Percentiles rank a stretch among this genome's conserved stretches.
phyloP scores from a whole-genome alignment of 2,888 invertebrate genomes.

The Drosophila histrio region DNA sequence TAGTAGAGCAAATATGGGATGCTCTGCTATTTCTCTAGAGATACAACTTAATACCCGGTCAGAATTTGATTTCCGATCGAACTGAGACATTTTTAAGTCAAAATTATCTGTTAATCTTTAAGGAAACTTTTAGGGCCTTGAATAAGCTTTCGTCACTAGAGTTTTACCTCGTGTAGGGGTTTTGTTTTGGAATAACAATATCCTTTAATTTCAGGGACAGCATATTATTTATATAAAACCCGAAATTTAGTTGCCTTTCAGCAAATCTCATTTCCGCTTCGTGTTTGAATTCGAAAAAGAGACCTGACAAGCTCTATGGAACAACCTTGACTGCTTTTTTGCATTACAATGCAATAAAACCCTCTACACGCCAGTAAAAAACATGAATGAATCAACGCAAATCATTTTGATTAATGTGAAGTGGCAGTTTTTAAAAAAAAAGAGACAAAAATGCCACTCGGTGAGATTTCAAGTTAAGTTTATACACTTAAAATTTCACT shows the following conservation, averaged over 20 bases:
- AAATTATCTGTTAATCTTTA: background rate
- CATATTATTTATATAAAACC: background rate
- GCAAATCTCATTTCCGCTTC: background rate
- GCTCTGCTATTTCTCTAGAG: background rate
- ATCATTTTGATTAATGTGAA: constrained; percentile 36
- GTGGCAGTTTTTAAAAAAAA: background rate
- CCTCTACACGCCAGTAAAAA: background rate
- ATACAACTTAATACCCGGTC: background rate
- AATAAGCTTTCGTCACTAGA: no score
- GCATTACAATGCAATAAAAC: background rate
- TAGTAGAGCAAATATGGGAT: background rate
- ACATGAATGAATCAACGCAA: constrained; percentile 23
- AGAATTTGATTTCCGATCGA: background rate
- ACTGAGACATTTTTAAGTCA: background rate
- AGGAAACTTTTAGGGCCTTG: no score
- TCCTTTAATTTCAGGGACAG: background rate
- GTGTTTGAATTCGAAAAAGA: background rate
- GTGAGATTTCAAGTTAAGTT: background rate
- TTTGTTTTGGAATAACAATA: background rate
- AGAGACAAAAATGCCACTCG: background rate
- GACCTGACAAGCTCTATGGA: background rate
- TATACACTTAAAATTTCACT: background rate
- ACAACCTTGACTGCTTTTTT: constrained; percentile 3
- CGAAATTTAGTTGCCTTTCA: background rate
- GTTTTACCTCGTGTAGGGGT: no score